Percentiles rank a stretch among this genome's conserved stretches.
These are phyloP conservation scores for Hemicordylus capensis DNA, from an alignment of 2,113 vertebrate genomes.

Conservation along the genomic window DNA sequence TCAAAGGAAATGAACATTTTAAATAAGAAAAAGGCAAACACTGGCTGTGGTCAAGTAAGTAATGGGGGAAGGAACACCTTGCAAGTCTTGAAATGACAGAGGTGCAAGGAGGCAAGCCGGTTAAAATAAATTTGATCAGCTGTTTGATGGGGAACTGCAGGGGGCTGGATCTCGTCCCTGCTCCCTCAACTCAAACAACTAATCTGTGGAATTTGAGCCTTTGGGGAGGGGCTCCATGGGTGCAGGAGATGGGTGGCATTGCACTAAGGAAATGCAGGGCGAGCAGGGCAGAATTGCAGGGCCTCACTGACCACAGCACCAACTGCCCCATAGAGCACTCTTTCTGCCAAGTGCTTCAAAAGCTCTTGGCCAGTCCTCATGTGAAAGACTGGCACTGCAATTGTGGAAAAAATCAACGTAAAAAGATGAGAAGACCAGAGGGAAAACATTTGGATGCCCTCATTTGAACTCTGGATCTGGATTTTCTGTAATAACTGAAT, in stretches of 20 bases:
- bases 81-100: not conserved
- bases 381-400: not conserved
- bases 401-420: not conserved
- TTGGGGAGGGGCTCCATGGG: not conserved
- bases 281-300: not conserved
- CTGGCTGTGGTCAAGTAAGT: not conserved
- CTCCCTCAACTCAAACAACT: not conserved
- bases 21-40: not conserved
- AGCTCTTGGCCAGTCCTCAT: not conserved
- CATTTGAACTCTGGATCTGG: not conserved
- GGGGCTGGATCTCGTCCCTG: not conserved
- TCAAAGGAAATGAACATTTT: too few species aligned
- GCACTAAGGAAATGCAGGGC: not conserved
- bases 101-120: not conserved
- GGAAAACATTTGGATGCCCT: not conserved
- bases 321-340: too few species aligned
- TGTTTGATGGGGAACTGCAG: not conserved
- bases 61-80: not conserved
- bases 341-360: not conserved
- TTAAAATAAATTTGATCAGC: too few species aligned
- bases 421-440: not conserved
- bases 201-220: not conserved
- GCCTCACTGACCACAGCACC: too few species aligned
- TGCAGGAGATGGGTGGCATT: not conserved
- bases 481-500: not conserved